Evolutionary conservation across 2,888 invertebrate genomes (phyloP).

Genomic region (Ellobium chinense): DNA sequence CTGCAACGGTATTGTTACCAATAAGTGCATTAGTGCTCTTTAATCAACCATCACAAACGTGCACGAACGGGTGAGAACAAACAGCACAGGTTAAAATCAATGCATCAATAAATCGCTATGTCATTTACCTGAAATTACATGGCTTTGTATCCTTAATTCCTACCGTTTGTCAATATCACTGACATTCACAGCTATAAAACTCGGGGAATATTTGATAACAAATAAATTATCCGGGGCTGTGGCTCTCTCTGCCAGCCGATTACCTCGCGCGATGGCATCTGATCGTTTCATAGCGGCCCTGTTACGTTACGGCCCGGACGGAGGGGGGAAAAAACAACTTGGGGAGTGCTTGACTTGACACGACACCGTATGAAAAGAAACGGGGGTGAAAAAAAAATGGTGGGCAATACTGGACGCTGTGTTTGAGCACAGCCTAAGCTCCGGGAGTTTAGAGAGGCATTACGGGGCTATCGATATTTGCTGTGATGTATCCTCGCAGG

Average conservation of each 20-base stretch:
- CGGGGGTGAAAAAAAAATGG: neutral
- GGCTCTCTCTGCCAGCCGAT: neutral
- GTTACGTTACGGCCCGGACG: neutral
- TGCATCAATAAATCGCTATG: neutral
- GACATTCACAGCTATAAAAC: neutral
- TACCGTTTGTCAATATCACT: neutral
- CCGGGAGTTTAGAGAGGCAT: too few relatives aligned
- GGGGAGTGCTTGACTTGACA: neutral
- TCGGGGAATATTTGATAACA: neutral
- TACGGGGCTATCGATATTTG: too few relatives aligned
- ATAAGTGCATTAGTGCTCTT: too few relatives aligned
- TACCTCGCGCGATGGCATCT: neutral
- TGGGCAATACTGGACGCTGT: too few relatives aligned
- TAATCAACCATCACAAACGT: too few relatives aligned
- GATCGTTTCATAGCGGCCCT: neutral
- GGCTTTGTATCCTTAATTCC: neutral
- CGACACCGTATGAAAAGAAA: neutral
- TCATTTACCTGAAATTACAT: neutral
- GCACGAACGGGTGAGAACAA: too few relatives aligned
- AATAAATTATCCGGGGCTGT: neutral
- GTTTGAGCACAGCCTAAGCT: too few relatives aligned
- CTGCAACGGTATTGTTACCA: too few relatives aligned
- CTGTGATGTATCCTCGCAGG: too few relatives aligned
- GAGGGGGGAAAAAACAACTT: neutral
- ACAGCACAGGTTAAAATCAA: neutral